These are phyloP conservation scores for Phenganax subtilis DNA, from an alignment of 92 coral and sea anemone genomes.

Conservation along the genomic window DNA sequence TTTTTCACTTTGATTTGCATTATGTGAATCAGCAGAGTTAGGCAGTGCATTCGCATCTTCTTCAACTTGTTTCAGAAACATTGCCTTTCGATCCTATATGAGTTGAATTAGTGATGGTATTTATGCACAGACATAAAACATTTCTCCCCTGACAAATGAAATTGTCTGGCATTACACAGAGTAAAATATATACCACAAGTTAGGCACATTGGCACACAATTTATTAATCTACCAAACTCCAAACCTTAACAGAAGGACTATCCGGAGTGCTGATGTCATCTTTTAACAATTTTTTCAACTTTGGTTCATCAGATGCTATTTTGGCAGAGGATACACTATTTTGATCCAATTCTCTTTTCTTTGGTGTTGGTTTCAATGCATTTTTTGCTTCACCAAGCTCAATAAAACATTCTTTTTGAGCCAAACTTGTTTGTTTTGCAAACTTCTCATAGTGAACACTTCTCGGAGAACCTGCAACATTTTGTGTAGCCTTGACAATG, in stretches of 20 bases:
- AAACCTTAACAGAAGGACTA: constrained; percentile 82
- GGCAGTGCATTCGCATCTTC: neutral
- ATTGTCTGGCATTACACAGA: no score
- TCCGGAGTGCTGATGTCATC: constrained; percentile 43
- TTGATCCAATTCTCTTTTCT: neutral
- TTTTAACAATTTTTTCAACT: constrained; percentile 16
- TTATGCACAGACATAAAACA: neutral
- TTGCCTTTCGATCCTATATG: constrained; percentile 24
- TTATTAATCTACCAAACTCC: neutral
- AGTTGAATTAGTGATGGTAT: neutral
- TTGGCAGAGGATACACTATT: neutral
- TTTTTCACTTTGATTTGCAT: neutral
- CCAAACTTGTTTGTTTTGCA: constrained; percentile 33
- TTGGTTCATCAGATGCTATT: constrained; percentile 16
- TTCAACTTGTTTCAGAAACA: constrained; percentile 31
- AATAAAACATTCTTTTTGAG: constrained; percentile 34
- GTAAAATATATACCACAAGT: neutral
- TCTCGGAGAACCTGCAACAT: constrained; percentile 26
- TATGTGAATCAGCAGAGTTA: neutral
- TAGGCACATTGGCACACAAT: neutral
- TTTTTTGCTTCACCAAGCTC: constrained; percentile 23
- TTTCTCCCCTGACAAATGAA: no score
- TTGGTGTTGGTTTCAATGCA: constrained; percentile 5
- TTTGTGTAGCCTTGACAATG: constrained; percentile 9
- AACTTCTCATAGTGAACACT: constrained; percentile 30